Conservation (phyloP, 2,888 invertebrate genomes). For the Thymelicus acteon region DNA sequence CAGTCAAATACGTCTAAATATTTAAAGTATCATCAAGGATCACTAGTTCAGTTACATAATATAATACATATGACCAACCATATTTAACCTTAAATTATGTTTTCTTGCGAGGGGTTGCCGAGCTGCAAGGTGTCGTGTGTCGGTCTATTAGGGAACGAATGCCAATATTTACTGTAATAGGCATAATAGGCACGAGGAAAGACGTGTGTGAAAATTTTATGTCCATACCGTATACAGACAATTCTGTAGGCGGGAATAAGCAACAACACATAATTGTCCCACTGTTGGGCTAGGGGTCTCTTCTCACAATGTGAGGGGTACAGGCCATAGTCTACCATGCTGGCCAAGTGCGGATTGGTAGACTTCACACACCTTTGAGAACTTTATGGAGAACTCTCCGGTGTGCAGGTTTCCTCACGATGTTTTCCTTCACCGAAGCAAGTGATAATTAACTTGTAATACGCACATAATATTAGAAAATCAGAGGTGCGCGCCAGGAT, state of each 20-base stretch:
- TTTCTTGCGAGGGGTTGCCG: background rate
- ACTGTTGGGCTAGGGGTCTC: no score
- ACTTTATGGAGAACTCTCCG: no score
- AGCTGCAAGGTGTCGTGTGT: slow-evolving; percentile 27
- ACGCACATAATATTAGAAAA: no score
- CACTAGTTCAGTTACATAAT: background rate
- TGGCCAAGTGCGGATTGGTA: no score
- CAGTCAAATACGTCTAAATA: background rate
- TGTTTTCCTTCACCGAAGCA: no score
- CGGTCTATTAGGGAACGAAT: slow-evolving; percentile 29
- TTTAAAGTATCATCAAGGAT: background rate
- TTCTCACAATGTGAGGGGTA: no score
- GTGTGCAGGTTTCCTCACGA: no score
- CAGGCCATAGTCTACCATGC: no score
- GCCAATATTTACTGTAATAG: slow-evolving; percentile 35
- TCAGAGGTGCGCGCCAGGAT: no score
- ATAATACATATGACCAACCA: background rate
- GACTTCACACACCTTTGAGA: no score
- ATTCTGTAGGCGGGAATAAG: slow-evolving; percentile 15
- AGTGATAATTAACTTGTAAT: no score
- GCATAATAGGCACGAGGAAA: slow-evolving; percentile 17
- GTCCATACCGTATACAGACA: slow-evolving; percentile 2
- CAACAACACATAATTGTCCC: no score
- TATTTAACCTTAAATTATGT: background rate
- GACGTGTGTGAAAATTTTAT: slow-evolving; percentile 30